Percentiles rank a stretch among this genome's conserved stretches.
Conservation (phyloP, 2,888 invertebrate species). For the Lottia gigantea region DNA sequence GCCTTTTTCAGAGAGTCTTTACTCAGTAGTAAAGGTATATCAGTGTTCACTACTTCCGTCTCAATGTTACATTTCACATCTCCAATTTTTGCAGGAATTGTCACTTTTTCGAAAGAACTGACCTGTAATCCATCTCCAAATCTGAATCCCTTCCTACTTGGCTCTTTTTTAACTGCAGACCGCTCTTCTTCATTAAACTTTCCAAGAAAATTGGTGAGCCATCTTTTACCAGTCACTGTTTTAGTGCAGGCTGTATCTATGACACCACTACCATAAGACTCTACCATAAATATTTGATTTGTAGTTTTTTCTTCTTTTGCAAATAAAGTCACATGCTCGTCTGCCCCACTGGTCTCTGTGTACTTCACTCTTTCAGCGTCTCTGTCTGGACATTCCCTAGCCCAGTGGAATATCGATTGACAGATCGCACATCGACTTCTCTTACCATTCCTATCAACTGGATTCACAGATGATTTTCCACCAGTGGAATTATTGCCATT, state of each 20-base stretch:
- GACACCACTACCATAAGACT: neutral
- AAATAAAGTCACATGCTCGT: constrained; percentile 4
- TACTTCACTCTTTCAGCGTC: neutral
- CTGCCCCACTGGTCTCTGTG: neutral
- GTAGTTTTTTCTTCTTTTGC: neutral
- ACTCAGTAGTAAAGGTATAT: constrained; percentile 27
- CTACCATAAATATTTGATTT: constrained; percentile 9
- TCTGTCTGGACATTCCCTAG: constrained; percentile 7
- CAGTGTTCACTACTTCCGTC: constrained; percentile 22
- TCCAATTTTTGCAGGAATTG: constrained; percentile 20
- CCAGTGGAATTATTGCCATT: neutral
- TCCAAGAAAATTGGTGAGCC: neutral
- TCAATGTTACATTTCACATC: constrained; percentile 19
- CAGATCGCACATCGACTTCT: constrained; percentile 10
- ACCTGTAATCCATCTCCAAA: constrained; percentile 27
- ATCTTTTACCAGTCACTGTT: neutral
- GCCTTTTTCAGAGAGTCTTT: constrained; percentile 25
- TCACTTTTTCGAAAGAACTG: constrained; percentile 17
- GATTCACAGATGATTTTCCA: neutral
- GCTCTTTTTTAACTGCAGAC: neutral
- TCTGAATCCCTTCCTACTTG: constrained; percentile 16
- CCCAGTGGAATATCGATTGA: constrained; percentile 12
- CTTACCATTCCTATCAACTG: constrained; percentile 13
- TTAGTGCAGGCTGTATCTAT: neutral
- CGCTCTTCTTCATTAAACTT: constrained; percentile 10